Conservation (phyloP, 2,888 invertebrate species). For the Drosophila pseudotakahashii region DNA sequence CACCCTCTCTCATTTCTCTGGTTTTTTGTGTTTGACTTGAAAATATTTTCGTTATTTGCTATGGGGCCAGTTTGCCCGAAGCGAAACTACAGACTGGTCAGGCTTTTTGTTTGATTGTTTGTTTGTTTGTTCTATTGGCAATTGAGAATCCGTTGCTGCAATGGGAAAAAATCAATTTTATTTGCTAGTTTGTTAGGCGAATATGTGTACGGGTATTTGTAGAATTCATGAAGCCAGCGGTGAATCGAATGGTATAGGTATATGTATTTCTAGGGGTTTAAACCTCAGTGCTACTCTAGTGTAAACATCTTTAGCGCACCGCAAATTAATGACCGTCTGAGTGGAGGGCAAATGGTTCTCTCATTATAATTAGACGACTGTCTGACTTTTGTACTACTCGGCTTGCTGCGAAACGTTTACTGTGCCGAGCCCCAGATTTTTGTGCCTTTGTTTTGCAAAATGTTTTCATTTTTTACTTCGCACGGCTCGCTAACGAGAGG, state of each 20-base stretch:
- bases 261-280: no score
- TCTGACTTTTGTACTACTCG: slow-evolving; percentile 3
- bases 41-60: slow-evolving; percentile 36
- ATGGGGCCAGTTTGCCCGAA: slow-evolving; percentile 17
- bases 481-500: slow-evolving; percentile 32
- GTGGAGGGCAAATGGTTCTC: slow-evolving; percentile 43
- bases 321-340: slow-evolving; percentile 31
- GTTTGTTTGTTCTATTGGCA: slow-evolving; percentile 40
- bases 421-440: slow-evolving; percentile 32
- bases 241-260: background rate
- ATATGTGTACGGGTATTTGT: slow-evolving; percentile 11
- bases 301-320: slow-evolving; percentile 27
- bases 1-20: slow-evolving; percentile 4
- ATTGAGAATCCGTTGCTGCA: slow-evolving; percentile 17
- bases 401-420: slow-evolving; percentile 18
- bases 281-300: slow-evolving; percentile 15
- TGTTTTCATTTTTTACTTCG: slow-evolving; percentile 24
- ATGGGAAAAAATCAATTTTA: slow-evolving; percentile 29
- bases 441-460: slow-evolving; percentile 28
- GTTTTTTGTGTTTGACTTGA: slow-evolving; percentile 24
- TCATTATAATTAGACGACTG: slow-evolving; percentile 45
- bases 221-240: background rate
- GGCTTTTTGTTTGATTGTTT: slow-evolving; percentile 27
- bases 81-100: slow-evolving; percentile 24
- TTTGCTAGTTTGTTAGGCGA: slow-evolving; percentile 24